Conservation (phyloP, 2,888 invertebrate species). For the Tubulanus polymorphus region DNA sequence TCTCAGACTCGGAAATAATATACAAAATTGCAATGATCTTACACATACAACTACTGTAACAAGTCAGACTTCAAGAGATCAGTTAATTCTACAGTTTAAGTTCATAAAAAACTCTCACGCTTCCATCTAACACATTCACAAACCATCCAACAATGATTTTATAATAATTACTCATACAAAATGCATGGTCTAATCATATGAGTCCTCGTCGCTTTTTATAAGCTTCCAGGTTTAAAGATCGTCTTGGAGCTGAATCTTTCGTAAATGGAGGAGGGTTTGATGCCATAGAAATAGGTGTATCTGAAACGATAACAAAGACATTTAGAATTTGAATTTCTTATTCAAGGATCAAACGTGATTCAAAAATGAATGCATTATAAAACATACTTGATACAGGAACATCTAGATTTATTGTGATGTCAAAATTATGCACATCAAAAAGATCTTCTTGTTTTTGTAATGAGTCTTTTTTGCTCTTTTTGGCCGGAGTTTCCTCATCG, state of each 20-base stretch:
- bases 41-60: too few species aligned
- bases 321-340: not conserved
- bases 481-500: not conserved
- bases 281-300: constrained; percentile 23
- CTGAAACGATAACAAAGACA: constrained; percentile 21
- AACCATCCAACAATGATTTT: too few species aligned
- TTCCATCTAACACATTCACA: too few species aligned
- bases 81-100: too few species aligned
- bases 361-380: not conserved
- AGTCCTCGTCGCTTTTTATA: constrained; percentile 52
- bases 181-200: constrained; percentile 28
- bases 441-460: constrained; percentile 54
- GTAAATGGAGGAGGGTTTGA: constrained; percentile 9
- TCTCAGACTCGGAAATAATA: too few species aligned
- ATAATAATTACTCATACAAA: too few species aligned
- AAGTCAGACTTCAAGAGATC: too few species aligned
- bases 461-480: not conserved
- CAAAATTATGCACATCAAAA: constrained; percentile 82
- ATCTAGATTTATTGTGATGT: constrained; percentile 79
- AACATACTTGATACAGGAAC: constrained; percentile 43
- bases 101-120: too few species aligned
- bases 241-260: constrained; percentile 32
- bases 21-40: too few species aligned
- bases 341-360: not conserved
- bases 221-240: constrained; percentile 52